phyloP scores from a whole-genome alignment of 1,140 invertebrate species.

The Mya arenaria region DNA sequence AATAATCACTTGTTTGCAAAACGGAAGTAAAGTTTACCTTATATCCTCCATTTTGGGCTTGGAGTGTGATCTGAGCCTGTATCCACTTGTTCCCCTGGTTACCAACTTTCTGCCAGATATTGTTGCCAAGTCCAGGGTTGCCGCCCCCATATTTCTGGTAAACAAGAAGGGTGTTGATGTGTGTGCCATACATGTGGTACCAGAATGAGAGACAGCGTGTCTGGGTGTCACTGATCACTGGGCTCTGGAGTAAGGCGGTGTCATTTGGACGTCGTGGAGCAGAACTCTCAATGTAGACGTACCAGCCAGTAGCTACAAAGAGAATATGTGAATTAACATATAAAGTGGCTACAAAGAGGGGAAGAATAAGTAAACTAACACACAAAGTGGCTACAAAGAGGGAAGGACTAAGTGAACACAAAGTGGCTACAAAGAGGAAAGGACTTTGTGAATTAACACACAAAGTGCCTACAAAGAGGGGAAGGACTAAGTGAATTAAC shows the following conservation, averaged over 20 bases:
- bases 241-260: conserved; percentile 86
- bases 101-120: conserved; percentile 66
- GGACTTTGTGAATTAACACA: background rate
- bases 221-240: conserved; percentile 63
- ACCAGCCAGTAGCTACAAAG: conserved; percentile 71
- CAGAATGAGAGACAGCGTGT: conserved; percentile 76
- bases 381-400: no score
- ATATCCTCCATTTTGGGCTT: conserved; percentile 30
- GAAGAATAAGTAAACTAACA: no score
- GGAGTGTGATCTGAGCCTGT: conserved; percentile 61
- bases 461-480: background rate
- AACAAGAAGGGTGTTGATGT: conserved; percentile 66
- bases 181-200: conserved; percentile 80
- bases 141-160: conserved; percentile 44
- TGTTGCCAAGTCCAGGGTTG: conserved; percentile 44
- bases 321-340: background rate
- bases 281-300: conserved; percentile 72
- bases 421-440: no score
- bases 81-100: conserved; percentile 74
- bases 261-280: conserved; percentile 79
- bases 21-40: conserved; percentile 18
- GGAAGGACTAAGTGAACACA: no score
- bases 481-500: no score
- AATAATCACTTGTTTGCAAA: background rate
- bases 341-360: background rate